phyloP scores from a whole-genome alignment of 2,113 vertebrate genomes.

The Rhynchomys soricoides region DNA sequence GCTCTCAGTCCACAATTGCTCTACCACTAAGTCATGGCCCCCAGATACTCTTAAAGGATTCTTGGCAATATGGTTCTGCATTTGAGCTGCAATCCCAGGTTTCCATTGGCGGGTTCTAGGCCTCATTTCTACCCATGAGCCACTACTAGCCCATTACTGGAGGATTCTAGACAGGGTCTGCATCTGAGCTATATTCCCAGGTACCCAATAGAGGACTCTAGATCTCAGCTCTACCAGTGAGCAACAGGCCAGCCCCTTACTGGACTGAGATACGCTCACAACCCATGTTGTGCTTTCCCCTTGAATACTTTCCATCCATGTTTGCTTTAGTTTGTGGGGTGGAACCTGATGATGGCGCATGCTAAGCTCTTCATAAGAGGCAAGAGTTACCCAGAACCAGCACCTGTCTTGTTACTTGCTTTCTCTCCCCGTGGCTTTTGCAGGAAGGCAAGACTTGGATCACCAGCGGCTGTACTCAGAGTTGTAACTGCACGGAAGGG shows the following conservation, averaged over 20 bases:
- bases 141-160: neutral
- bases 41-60: neutral
- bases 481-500: conserved; percentile 85
- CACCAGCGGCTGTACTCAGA: conserved; percentile 80
- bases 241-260: neutral
- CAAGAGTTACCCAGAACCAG: neutral
- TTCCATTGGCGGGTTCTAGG: neutral
- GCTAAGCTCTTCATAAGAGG: neutral
- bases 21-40: neutral
- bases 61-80: neutral
- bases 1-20: neutral
- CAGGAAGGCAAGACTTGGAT: conserved; percentile 89
- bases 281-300: neutral
- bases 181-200: neutral
- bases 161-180: neutral
- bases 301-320: neutral
- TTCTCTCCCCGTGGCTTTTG: neutral
- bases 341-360: neutral
- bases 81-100: neutral
- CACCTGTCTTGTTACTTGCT: neutral
- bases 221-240: neutral
- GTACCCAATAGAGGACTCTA: neutral
- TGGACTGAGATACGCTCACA: neutral
- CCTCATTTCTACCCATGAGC: neutral
- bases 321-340: neutral